Conservation (phyloP, 1,140 invertebrate genomes). For the Apis florea region DNA sequence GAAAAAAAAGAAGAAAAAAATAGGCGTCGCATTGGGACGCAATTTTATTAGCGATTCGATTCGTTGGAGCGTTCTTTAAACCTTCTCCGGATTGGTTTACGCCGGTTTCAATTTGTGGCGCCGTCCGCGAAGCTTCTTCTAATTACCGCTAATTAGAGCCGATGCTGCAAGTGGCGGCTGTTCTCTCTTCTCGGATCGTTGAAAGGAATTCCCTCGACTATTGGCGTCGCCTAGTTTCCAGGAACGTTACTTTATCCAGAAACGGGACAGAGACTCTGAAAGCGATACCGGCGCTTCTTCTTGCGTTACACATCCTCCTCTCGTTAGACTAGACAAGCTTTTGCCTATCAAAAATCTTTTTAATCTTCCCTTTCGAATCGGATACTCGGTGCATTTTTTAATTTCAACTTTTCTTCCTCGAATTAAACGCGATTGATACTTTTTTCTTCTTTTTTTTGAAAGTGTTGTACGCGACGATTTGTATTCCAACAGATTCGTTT, state of each 20-base stretch:
- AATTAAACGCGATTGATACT: too few relatives aligned
- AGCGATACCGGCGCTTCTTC: slow-evolving; percentile 3
- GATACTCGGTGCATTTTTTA: too few relatives aligned
- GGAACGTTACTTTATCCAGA: slow-evolving; percentile 29
- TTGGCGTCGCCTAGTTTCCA: slow-evolving; percentile 33
- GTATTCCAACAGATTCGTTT: neutral
- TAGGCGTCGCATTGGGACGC: neutral
- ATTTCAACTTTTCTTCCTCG: too few relatives aligned
- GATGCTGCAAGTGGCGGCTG: slow-evolving; percentile 36
- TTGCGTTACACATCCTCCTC: slow-evolving; percentile 15
- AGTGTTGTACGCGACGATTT: too few relatives aligned
- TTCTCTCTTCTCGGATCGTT: slow-evolving; percentile 14
- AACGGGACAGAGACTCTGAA: neutral
- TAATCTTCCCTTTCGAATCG: neutral
- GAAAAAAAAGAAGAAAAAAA: too few relatives aligned
- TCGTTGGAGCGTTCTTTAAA: slow-evolving; percentile 9
- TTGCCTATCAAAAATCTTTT: neutral
- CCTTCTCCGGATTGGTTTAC: slow-evolving; percentile 38
- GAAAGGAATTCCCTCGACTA: slow-evolving; percentile 43
- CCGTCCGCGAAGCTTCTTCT: slow-evolving; percentile 59
- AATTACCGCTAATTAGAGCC: slow-evolving; percentile 62
- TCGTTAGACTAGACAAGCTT: neutral
- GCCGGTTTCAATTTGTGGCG: slow-evolving; percentile 58
- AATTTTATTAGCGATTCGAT: slow-evolving; percentile 56
- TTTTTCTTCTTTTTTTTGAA: too few relatives aligned